Evolutionary conservation across 2,888 invertebrate genomes (phyloP), one percentile per base, ranked within the genome.

Genomic region (Thera obeliscata): DNA sequence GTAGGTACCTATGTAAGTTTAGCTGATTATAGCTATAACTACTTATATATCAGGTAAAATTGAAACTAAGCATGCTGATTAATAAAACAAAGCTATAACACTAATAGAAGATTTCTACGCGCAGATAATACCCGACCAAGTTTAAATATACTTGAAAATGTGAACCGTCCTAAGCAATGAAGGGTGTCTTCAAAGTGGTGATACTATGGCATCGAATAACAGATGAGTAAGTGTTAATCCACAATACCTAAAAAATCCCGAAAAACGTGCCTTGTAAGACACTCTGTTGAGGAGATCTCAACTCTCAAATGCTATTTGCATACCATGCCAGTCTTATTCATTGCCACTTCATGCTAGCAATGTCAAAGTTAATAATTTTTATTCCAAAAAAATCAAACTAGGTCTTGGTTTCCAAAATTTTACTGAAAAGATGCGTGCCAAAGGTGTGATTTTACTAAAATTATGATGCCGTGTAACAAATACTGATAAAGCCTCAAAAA

Each of bases 121-220:
- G 76, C 76, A 81, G 78, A 83, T 83, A 78, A 76, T 79, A 82
- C 78, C 76, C 79, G 77, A 79, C 78, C 76, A 85, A 86, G 81
- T 87, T 88, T 81, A 87, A 87, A 86, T 88, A 82, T 86, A 87
- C 83, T 83, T 81, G 87, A 85, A 85, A 87, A 83, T 85, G 80
- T 83, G 81, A 81, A 81, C 81, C 81, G 83, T 83, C 83, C 81
- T 70, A 73, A 81, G 81, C 83, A 86, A 86, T 86, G 83, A 85
- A 82, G 82, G 81, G 80, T 74, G 81, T 83, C 75, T 78, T 75
- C 52, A 77, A 81, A 60, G 61, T 50, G 43, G 66, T 56, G 63
- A 63, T 66, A 61, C 59, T 58, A 22, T 22, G 9, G 9, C 49
- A 52, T 66, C 54, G 57, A 64, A 57, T 49, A 61, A 22, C 33